A percentile compares a stretch with the other conserved stretches of the same genome.
Conservation (phyloP, 2,888 invertebrate genomes). For the Protula sp. region DNA sequence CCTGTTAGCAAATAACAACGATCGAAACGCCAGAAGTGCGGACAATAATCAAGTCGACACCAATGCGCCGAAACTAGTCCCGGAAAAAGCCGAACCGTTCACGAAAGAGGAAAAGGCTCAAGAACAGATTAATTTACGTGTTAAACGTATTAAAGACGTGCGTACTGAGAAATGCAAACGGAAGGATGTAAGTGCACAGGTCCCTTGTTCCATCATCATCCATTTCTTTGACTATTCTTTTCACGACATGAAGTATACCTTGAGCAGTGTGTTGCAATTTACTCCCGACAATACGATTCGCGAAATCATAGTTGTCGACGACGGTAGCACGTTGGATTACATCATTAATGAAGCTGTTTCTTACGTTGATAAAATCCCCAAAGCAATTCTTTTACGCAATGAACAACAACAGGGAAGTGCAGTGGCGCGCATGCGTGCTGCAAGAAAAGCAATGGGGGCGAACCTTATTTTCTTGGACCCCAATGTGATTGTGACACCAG, state of each 20-base stretch:
- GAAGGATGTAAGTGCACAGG: not conserved
- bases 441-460: conserved; percentile 10
- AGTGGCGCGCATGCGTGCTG: conserved; percentile 15
- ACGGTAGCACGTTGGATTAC: conserved; percentile 24
- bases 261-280: conserved; percentile 18
- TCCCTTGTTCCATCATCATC: conserved; percentile 14
- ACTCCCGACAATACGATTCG: conserved; percentile 8
- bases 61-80: not conserved
- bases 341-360: conserved; percentile 14
- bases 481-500: conserved; percentile 15
- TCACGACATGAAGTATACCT: conserved; percentile 24
- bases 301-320: conserved; percentile 27
- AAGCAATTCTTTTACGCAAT: conserved; percentile 11
- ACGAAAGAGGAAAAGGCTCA: not conserved
- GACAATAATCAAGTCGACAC: too few relatives aligned
- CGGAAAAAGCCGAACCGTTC: not conserved
- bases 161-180: not conserved
- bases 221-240: conserved; percentile 27
- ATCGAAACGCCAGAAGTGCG: too few relatives aligned
- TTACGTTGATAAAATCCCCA: conserved; percentile 13
- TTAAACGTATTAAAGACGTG: not conserved
- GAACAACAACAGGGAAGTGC: conserved; percentile 10
- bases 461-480: conserved; percentile 23
- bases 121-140: not conserved
- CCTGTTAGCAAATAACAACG: too few relatives aligned